These are phyloP conservation scores for Varecia variegata DNA, from an alignment of 2,797 vertebrate species.

Conservation along the genomic window DNA sequence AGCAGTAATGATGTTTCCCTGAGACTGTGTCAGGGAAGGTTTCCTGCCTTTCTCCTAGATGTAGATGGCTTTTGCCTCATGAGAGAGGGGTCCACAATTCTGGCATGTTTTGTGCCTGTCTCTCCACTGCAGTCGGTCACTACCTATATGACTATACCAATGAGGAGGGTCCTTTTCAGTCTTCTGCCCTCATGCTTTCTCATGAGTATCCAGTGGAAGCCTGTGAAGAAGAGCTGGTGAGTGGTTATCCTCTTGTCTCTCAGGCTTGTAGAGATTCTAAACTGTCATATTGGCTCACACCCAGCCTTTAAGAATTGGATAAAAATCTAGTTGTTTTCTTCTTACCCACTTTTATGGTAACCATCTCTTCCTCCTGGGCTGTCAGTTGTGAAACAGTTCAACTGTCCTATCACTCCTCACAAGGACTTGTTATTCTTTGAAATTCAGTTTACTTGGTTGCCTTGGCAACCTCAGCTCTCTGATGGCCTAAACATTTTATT, in stretches of 20 bases:
- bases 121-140: neutral
- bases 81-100: neutral
- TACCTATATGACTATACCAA: neutral
- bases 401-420: neutral
- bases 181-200: neutral
- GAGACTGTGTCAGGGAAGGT: neutral
- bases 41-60: conserved; percentile 3
- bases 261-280: neutral
- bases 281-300: neutral
- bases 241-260: neutral
- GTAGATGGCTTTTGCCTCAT: neutral
- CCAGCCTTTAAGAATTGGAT: neutral
- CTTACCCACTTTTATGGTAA: neutral
- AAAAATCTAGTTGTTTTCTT: neutral
- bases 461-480: neutral
- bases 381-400: neutral
- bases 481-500: neutral
- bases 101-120: neutral
- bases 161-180: neutral
- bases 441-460: neutral
- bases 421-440: neutral
- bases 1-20: neutral
- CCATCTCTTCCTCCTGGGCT: neutral
- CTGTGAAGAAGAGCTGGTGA: neutral
- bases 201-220: neutral